Conservation (phyloP, 1,140 invertebrate genomes). For the Archegozetes longisetosus region DNA sequence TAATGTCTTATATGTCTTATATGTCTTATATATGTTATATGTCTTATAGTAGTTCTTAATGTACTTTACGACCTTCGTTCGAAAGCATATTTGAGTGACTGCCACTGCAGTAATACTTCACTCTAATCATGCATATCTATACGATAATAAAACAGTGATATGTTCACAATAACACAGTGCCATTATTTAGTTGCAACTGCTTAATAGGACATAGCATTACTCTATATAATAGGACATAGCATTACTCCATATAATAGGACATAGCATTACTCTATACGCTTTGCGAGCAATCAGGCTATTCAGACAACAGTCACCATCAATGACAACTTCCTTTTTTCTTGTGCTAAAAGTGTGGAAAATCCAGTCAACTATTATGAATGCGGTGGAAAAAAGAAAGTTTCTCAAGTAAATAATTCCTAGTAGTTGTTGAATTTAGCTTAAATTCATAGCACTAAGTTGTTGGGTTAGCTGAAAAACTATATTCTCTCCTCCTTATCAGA, state of each 20-base stretch:
- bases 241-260: not conserved
- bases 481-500: not conserved
- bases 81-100: not conserved
- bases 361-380: not conserved
- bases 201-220: too few relatives aligned
- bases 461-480: not conserved
- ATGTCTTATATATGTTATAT: too few relatives aligned
- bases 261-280: not conserved
- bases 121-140: not conserved
- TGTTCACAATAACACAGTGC: not conserved
- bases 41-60: not conserved
- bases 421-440: not conserved
- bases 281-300: not conserved
- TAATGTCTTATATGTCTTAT: too few relatives aligned
- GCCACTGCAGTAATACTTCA: not conserved
- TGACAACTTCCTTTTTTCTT: not conserved
- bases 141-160: not conserved
- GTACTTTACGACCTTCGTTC: not conserved
- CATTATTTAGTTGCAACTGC: not conserved
- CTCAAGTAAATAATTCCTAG: not conserved
- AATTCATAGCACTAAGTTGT: not conserved
- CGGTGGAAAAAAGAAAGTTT: not conserved
- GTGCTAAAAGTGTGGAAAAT: not conserved
- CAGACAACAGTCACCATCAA: not conserved
- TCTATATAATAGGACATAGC: too few relatives aligned